phyloP scores from a whole-genome alignment of 2,113 vertebrate genomes.

The Lepus timidus region DNA sequence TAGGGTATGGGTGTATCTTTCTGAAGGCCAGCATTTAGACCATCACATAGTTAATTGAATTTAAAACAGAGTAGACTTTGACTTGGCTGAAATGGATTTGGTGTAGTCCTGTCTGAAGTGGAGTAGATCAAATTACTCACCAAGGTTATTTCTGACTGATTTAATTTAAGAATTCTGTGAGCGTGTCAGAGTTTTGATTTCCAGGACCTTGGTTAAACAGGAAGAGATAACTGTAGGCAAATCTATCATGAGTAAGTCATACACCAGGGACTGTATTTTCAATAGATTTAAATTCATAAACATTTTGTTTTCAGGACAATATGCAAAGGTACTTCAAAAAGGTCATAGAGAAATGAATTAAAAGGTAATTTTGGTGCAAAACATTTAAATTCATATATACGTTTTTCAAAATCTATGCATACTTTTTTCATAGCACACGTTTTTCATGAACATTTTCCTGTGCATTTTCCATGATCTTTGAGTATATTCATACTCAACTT shows the following conservation, averaged over 20 bases:
- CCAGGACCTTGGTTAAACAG: background rate
- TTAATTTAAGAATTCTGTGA: slow-evolving; percentile 31
- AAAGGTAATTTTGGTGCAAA: too few species aligned
- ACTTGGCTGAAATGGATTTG: background rate
- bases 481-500: background rate
- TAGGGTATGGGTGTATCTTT: background rate
- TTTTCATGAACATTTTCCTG: too few species aligned
- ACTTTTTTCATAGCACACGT: too few species aligned
- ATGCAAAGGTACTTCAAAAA: too few species aligned
- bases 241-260: background rate
- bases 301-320: background rate
- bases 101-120: background rate
- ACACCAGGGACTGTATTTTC: background rate
- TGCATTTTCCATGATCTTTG: too few species aligned
- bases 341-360: too few species aligned
- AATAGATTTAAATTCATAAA: slow-evolving; percentile 1
- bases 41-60: background rate
- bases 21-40: background rate
- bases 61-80: background rate
- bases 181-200: slow-evolving; percentile 10
- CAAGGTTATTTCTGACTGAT: background rate
- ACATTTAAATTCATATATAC: too few species aligned
- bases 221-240: slow-evolving; percentile 12
- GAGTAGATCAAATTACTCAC: slow-evolving; percentile 8
- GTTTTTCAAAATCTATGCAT: too few species aligned